Conservation (phyloP, 2,113 vertebrate species). For the Grus americana region DNA sequence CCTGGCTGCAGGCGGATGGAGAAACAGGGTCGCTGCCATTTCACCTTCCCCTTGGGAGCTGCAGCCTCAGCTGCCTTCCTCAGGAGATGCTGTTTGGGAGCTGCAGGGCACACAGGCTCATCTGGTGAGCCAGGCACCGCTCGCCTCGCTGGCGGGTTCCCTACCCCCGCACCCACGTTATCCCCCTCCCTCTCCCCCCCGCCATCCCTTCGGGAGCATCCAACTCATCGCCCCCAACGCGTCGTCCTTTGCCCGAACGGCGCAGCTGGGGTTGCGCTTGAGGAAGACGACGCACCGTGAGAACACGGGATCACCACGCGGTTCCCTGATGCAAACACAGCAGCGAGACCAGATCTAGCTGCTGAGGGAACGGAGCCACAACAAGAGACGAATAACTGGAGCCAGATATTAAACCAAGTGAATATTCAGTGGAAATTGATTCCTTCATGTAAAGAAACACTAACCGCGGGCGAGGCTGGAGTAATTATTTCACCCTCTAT, state of each 20-base stretch:
- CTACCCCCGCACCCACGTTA: neutral
- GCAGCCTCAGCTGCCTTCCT: neutral
- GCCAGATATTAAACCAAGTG: neutral
- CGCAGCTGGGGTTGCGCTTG: neutral
- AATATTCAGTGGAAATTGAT: neutral
- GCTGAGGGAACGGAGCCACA: neutral
- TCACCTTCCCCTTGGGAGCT: neutral
- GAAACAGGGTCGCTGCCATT: neutral
- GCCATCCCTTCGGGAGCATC: neutral
- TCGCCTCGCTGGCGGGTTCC: neutral
- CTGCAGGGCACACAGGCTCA: neutral
- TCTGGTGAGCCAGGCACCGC: neutral
- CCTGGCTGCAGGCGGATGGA: neutral
- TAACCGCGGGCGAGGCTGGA: neutral
- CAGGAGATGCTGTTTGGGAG: neutral
- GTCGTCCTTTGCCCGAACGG: neutral
- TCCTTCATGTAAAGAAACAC: neutral
- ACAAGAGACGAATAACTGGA: neutral
- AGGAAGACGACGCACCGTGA: neutral
- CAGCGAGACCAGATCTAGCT: neutral
- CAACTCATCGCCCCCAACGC: neutral
- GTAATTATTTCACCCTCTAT: neutral
- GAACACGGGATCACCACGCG: neutral
- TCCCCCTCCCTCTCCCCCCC: no score
- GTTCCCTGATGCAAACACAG: fast-evolving